Base-by-base conservation (phyloP, 2,888 invertebrate species). In the Bombylius discolor region DNA sequence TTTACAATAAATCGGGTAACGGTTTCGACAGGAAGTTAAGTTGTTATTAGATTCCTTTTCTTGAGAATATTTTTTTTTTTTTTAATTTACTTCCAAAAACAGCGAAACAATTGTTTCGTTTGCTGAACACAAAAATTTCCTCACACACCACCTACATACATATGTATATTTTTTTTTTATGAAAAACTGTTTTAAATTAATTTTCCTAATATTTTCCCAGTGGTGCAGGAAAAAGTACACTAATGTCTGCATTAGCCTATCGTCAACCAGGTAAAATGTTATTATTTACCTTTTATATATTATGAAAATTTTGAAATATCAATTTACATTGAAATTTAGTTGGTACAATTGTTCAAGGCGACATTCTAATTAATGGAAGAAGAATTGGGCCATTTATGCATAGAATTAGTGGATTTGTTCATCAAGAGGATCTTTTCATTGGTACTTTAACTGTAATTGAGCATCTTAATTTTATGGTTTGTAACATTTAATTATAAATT, bases 381-480 rank as follows among this genome's bases (percentile, higher is more conserved):
- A 78, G 80, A 1, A 77, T 87, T 12, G 83, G 84, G 4, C 80
- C 82, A 56, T 88, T 84, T 67, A 89, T 90, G 87, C 84, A 85
- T 65, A 79, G 81, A 56, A 79, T 89, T 59, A 89, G 88, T 64
- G 94, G 92, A 0, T 95, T 86, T 73, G 89, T 95, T 78, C 89
- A 93, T 64, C 95, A 95, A 70, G 89, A 94, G 61, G 94, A 95
- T 67, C 76, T 94, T 51, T 94, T 95, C 66, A 84, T 90, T 7
- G 87, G 87, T 5, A 82, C 87, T 47, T 79, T 95, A 59, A 92
- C 92, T 0, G 92, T 93, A 33, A 75, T 81, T 60, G 95, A 95
- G 69, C 94, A 95, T 68, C 81, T 95, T 56, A 82, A 80, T 64
- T 88, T 93, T 63, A 91, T 94, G 90, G 92, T 70, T 9, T 7